Evolutionary conservation across 2,797 vertebrate genomes (phyloP).

Genomic region (Cynopterus sphinx): DNA sequence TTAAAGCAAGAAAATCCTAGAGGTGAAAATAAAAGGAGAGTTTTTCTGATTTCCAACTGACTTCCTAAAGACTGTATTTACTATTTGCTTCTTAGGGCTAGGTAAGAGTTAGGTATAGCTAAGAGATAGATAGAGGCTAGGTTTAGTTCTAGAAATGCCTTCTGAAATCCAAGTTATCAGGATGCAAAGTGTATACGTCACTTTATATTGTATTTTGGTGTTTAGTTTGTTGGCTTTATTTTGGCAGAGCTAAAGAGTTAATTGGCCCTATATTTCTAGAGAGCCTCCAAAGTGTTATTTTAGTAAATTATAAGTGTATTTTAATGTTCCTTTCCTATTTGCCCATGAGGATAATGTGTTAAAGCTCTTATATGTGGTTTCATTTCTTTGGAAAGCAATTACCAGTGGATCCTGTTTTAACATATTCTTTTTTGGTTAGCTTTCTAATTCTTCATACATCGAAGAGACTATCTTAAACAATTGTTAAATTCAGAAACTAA

Average conservation of each 20-base stretch:
- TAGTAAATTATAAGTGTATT: neutral
- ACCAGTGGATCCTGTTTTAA: neutral
- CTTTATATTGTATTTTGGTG: neutral
- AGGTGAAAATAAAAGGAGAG: neutral
- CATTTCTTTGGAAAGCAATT: slow-evolving; percentile 12
- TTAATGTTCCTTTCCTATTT: neutral
- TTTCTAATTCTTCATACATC: neutral
- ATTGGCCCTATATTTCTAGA: neutral
- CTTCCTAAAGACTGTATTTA: neutral
- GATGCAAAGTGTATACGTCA: neutral
- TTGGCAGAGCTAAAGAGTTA: neutral
- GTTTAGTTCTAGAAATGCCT: neutral
- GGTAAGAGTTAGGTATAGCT: neutral
- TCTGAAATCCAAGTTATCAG: neutral
- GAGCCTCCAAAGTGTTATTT: neutral
- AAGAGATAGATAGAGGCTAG: neutral
- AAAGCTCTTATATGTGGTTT: neutral
- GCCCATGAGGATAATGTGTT: neutral
- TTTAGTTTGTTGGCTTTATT: neutral
- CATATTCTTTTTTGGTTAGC: neutral
- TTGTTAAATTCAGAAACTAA: neutral
- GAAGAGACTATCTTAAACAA: neutral
- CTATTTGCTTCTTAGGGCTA: neutral
- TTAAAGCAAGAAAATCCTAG: neutral
- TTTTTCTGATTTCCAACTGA: neutral